phyloP scores from a whole-genome alignment of 2,113 vertebrate genomes.

The Ovis aries region ARS-UI_Ramb_v3.0 NC_056054.1:90598001-90598500 shows the following conservation, averaged over 20 bases:
- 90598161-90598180: not conserved
- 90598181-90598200: not conserved
- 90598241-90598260: not conserved
- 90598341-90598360: not conserved
- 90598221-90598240: not conserved
- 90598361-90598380: not conserved
- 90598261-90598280: not conserved
- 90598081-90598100: not conserved
- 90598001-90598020: not conserved
- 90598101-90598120: not conserved
- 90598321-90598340: rapidly evolving
- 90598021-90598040: not conserved
- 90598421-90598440: not conserved
- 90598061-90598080: not conserved
- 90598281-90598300: not conserved
- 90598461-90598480: not conserved
- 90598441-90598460: not conserved
- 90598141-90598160: not conserved
- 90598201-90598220: not conserved
- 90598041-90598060: not conserved
- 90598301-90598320: not conserved
- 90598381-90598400: not conserved
- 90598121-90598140: not conserved
- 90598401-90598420: not conserved
- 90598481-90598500: not conserved